Base-by-base conservation (phyloP, 1,140 invertebrate genomes). In the Chionoecetes opilio region DNA sequence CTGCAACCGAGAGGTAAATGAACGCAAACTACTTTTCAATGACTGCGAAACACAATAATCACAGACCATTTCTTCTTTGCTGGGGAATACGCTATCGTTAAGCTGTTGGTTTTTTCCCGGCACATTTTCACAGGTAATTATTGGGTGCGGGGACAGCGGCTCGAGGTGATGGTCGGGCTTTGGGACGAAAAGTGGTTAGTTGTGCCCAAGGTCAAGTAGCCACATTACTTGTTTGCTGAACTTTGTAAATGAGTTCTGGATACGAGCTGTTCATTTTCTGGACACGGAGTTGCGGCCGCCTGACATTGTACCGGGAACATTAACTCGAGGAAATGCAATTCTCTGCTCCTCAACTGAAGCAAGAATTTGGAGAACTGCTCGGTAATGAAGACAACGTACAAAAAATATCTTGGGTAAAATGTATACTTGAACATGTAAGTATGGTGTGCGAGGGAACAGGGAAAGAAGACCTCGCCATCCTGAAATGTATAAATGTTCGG, bases 211-310 rank as follows among this genome's bases (percentile, higher is more conserved):
- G 63, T 75, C 63, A n/a, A 26, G 1, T 2, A 2, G 11, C 63
- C 63, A 75, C 21, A 75, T 75, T 26, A 75, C 63, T 75, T 75
- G 26, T 75, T 75, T 75, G 63, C 63, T n/a, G n/a, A 75, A 75
- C 63, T 75, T 75, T 75, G 63, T 75, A 75, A 75, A 75, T n/a
- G 63, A 75, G 63, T n/a, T 75, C 63, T 75, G 63, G n/a, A 75
- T 75, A 75, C 9, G 21, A 75, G n/a, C 21, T 75, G 11, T 21
- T n/a, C 63, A 75, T 75, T 75, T 26, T 26, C 21, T n/a, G 63
- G 63, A 75, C 8, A 75, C 21, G 63, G 11, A 11, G 63, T 26
- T n/a, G 8, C 63, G 63, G 9, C 63, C n/a, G 9, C n/a, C 21
- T n/a, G 63, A n/a, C 63, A 2, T n/a, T 75, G 63, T 75, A 17